Percentiles rank a stretch among this genome's conserved stretches.
Evolutionary conservation across 2,113 vertebrate species (phyloP).

Genomic region (Sprattus sprattus): DNA sequence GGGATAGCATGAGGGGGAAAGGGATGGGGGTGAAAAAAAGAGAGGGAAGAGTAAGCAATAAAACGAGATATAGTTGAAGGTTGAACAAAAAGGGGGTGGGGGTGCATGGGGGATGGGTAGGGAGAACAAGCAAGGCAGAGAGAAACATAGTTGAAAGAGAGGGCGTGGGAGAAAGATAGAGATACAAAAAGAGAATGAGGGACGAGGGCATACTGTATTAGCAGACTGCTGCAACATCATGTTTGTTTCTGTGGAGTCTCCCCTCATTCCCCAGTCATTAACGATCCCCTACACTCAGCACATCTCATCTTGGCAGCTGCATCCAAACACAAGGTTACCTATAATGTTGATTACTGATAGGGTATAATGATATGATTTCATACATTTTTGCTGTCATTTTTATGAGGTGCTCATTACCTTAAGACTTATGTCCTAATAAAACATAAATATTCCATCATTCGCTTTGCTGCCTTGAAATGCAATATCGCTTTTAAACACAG

Average conservation of each 20-base stretch:
- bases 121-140: not conserved
- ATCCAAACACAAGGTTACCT: not conserved
- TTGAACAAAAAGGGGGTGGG: not conserved
- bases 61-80: not conserved
- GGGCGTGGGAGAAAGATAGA: not conserved
- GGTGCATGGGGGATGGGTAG: not conserved
- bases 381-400: conserved; percentile 4
- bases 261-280: not conserved
- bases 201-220: too few relatives aligned
- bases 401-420: conserved; percentile 2
- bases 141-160: not conserved
- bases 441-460: not conserved
- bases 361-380: not conserved
- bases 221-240: not conserved
- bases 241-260: not conserved
- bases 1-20: not conserved
- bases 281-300: not conserved
- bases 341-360: not conserved
- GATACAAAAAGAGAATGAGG: not conserved
- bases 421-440: too few relatives aligned
- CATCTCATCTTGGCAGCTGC: not conserved
- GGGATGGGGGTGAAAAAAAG: not conserved
- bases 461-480: not conserved
- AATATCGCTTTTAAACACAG: not conserved
- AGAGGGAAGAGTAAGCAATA: not conserved